Percentiles rank a stretch among this genome's conserved stretches.
These are phyloP conservation scores for Acanthacorydalis orientalis DNA, from an alignment of 2,888 invertebrate genomes.

Conservation along the genomic window DNA sequence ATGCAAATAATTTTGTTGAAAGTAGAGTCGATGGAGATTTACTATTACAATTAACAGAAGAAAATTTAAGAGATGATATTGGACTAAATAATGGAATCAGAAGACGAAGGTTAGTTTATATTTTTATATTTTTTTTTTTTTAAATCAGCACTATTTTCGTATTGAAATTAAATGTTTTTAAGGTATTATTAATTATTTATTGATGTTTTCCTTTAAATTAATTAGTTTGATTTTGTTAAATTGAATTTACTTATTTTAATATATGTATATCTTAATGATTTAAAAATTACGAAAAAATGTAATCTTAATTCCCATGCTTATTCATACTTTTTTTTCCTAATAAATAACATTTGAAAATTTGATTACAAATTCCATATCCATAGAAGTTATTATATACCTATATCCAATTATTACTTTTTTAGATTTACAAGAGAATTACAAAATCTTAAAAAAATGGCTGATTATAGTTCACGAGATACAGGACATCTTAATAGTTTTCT, in stretches of 20 bases:
- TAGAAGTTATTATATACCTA: background rate
- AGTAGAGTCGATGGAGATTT: conserved; percentile 96
- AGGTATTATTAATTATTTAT: too few species aligned
- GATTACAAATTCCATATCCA: too few species aligned
- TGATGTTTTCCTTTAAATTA: too few species aligned
- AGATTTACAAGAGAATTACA: conserved; percentile 85
- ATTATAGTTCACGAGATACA: conserved; percentile 86
- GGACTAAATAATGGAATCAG: conserved; percentile 86
- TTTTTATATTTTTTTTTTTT: background rate
- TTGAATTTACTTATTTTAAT: too few species aligned
- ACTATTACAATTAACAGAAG: conserved; percentile 77
- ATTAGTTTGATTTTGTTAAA: too few species aligned
- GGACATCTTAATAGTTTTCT: conserved; percentile 80
- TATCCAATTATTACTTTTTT: conserved; percentile 14
- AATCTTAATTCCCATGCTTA: too few species aligned
- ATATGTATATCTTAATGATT: too few species aligned
- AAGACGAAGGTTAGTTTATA: conserved; percentile 49
- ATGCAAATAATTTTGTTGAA: conserved; percentile 66
- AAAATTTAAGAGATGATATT: conserved; percentile 84
- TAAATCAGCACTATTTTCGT: background rate
- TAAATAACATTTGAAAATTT: too few species aligned
- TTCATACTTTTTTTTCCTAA: too few species aligned
- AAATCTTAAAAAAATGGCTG: conserved; percentile 87
- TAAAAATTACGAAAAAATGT: too few species aligned
- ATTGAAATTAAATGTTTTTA: background rate